These are phyloP conservation scores for Lagria hirta DNA, from an alignment of 2,888 invertebrate genomes.

Conservation along the genomic window DNA sequence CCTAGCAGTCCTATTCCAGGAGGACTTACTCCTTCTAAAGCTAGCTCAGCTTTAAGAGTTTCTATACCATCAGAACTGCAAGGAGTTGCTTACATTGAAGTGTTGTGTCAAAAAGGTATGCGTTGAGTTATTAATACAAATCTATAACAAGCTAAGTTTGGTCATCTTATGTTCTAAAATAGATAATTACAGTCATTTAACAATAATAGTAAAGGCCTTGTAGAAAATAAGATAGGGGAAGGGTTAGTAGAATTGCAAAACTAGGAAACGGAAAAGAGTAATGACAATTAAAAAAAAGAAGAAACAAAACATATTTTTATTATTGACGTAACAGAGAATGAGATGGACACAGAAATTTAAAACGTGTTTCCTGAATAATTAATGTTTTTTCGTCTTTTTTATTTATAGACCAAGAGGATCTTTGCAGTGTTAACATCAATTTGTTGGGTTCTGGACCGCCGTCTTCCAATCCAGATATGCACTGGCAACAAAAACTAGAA, in stretches of 20 bases:
- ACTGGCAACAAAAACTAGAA: conserved; percentile 96
- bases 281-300: too few species aligned
- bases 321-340: too few species aligned
- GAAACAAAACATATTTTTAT: too few species aligned
- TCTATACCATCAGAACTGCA: conserved; percentile 93
- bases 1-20: conserved; percentile 53
- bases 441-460: conserved; percentile 75
- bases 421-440: conserved; percentile 81
- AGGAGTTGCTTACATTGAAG: conserved; percentile 95
- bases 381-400: conserved; percentile 23
- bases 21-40: conserved; percentile 57
- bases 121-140: too few species aligned
- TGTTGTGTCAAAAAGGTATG: conserved; percentile 88
- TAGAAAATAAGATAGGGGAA: too few species aligned
- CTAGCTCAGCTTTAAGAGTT: conserved; percentile 79
- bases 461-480: conserved; percentile 71
- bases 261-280: too few species aligned
- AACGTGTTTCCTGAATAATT: neutral
- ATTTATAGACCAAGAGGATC: conserved; percentile 80
- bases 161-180: too few species aligned
- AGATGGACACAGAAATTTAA: too few species aligned
- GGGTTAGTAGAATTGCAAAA: too few species aligned
- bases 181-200: too few species aligned
- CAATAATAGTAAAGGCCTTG: too few species aligned
- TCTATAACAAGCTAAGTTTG: too few species aligned